Evolutionary conservation across 2,888 invertebrate genomes (phyloP), one percentile per base, ranked within the genome.

Genomic region (Lymantria dispar): DNA sequence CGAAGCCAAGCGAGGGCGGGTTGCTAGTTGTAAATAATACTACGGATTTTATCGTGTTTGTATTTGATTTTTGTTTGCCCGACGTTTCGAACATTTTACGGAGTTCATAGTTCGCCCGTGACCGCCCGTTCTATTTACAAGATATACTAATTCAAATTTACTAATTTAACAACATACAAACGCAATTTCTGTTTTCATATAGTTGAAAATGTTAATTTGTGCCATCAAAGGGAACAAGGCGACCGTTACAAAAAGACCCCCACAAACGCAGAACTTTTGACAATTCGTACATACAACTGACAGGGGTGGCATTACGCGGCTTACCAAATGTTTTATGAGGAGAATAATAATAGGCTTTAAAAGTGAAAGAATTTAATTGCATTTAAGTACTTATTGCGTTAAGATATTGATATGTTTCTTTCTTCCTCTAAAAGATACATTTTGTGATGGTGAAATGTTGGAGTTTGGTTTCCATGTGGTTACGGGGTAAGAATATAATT

Each of bases 251-350:
- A 33, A 49, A 33, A 44, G 7, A 22, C 22, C 22, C n/a, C n/a
- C 14, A n/a, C 0, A 33, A 45, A 45, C 39, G 33, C 13, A 31
- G 44, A 40, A 33, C 15, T 31, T 12, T 10, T 36, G 22, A 22
- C n/a, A 37, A 12, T 44, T 40, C 43, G 44, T 29, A 22, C 15
- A 14, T 11, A 14, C 0, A 40, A 29, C 44, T 13, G 44, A 49
- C 49, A 44, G 36, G 22, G 40, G 13, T 44, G 44, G 44, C 10
- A 45, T 49, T 49, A 49, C 11, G 15, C 5, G 40, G 29, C 39
- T 38, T 31, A 48, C 12, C 40, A 40, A 45, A 49, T 49, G 49
- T 41, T 49, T 49, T 49, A 49, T 45, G 39, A 13, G 8, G 13
- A 44, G 39, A 39, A 49, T 45, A 44, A 44, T 49, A 45, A 44